Conservation (phyloP, 2,888 invertebrate genomes). For the Cheilosia vernalis region DNA sequence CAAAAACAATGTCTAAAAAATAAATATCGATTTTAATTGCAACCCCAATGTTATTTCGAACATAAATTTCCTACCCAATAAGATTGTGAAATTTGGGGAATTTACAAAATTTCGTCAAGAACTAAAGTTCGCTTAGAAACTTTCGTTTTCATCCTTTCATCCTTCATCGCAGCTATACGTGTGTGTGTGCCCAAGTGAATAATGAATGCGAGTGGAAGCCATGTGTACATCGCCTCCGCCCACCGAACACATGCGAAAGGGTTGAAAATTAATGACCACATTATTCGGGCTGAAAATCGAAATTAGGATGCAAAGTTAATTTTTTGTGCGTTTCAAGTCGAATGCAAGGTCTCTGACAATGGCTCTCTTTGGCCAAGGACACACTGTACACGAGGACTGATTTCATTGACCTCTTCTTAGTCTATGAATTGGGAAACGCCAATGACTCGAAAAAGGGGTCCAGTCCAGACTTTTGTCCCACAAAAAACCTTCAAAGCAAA, state of each 20-base stretch:
- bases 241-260: constrained; percentile 50
- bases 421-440: constrained; percentile 57
- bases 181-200: constrained; percentile 59
- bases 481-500: constrained; percentile 52
- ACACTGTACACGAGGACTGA: constrained; percentile 9
- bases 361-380: constrained; percentile 35
- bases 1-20: not conserved
- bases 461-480: constrained; percentile 40
- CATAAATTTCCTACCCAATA: constrained; percentile 39
- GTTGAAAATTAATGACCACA: constrained; percentile 75
- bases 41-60: constrained; percentile 3
- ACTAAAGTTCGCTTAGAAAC: constrained; percentile 34
- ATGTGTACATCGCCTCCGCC: constrained; percentile 38
- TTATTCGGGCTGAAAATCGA: constrained; percentile 75
- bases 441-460: constrained; percentile 66
- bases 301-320: constrained; percentile 75
- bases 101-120: constrained; percentile 53
- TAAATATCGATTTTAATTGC: constrained; percentile 56
- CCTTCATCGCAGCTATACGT: constrained; percentile 12
- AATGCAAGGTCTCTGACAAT: constrained; percentile 55
- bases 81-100: constrained; percentile 41
- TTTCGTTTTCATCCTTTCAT: constrained; percentile 46
- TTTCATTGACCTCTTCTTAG: constrained; percentile 53
- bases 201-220: constrained; percentile 67
- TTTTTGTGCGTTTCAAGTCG: constrained; percentile 57